Evolutionary conservation across 2,888 invertebrate species (phyloP), one percentile per base, ranked within the genome.

Genomic region (Strigamia transsilvanica): DNA sequence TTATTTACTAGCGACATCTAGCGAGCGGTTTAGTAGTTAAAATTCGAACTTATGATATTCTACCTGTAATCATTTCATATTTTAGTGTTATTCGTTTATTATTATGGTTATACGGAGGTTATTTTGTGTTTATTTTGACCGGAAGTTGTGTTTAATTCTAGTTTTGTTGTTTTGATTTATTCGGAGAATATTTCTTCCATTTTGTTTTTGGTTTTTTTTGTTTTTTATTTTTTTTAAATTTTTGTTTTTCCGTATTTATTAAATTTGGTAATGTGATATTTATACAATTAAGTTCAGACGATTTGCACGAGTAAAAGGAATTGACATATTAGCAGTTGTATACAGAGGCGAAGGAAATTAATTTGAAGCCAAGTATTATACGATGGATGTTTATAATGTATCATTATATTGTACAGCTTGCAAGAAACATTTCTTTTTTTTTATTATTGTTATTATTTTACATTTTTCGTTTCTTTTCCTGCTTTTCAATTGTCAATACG

Each of bases 341-440:
- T 15, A 46, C n/a, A 46, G 38, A 10, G 38, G 38, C 46, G 46
- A 46, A 46, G 46, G 15, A 46, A 61, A 61, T 61, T 61, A 18
- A 61, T 61, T 61, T 21, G 61, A 61, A 61, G 61, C 23, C 61
- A 61, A 61, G 61, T 61, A 61, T 61, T 61, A 61, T 61, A 61
- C 61, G 12, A 61, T 61, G 23, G 10, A 61, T 61, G 61, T 61
- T 61, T 18, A 61, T 23, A 61, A 61, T 18, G 23, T 61, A 61
- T 61, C 21, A 61, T 61, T 61, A 61, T 61, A 23, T 61, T 61
- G 61, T 61, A 61, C 61, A 61, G 61, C 61, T 61, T 61, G 61
- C 21, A 51, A 51, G 15, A 46, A 27, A 46, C n/a, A 15, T 46
- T 46, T 46, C 15, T 42, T 42, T 42, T 46, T 46, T 42, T 42